phyloP scores from a whole-genome alignment of 2,797 vertebrate species.

The Microhierax caerulescens region DNA sequence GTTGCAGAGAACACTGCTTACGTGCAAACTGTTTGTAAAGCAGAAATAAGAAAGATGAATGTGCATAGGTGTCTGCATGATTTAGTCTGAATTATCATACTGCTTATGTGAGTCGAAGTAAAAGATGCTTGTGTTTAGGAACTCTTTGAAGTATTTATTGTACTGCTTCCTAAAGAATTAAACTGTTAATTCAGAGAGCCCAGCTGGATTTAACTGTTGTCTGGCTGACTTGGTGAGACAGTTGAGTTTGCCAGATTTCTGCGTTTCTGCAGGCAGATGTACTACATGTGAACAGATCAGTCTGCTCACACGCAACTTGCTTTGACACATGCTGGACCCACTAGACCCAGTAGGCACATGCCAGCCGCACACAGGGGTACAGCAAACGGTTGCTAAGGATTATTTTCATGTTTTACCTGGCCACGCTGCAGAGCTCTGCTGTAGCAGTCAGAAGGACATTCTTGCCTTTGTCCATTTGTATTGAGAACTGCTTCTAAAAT shows the following conservation, averaged over 20 bases:
- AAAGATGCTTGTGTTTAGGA: background rate
- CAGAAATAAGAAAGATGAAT: background rate
- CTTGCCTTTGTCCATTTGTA: background rate
- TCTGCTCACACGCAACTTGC: background rate
- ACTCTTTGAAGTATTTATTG: conserved; percentile 7
- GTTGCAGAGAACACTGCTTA: background rate
- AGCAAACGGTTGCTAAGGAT: fast-evolving
- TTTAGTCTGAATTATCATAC: background rate
- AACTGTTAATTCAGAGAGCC: background rate
- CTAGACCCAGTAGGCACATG: background rate
- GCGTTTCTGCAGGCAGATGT: background rate
- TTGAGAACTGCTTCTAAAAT: background rate
- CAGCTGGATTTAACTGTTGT: background rate
- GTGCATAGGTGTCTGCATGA: background rate
- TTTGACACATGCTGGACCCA: background rate
- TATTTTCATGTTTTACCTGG: background rate
- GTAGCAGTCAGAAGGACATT: background rate
- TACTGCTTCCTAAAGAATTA: background rate
- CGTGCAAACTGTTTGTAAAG: background rate
- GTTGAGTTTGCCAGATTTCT: background rate
- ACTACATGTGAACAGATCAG: background rate
- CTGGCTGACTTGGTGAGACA: background rate
- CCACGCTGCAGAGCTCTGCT: background rate
- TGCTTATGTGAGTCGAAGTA: background rate
- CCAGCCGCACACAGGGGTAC: background rate